Evolutionary conservation across 2,797 vertebrate species (phyloP).

Genomic region (Ctenochaetus hawaiiensis): DNA sequence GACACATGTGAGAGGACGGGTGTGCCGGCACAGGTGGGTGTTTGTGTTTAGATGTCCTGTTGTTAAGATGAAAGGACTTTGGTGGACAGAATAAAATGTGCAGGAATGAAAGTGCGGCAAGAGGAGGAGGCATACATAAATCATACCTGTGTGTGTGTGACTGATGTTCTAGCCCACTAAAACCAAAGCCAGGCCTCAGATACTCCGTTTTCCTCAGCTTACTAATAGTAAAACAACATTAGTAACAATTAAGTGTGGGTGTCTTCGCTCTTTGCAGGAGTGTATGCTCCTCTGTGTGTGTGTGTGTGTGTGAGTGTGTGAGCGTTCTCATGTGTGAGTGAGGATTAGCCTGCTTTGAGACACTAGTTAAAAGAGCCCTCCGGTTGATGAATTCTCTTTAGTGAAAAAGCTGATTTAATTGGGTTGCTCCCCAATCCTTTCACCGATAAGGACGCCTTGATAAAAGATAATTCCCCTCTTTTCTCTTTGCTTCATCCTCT

Average conservation of each 20-base stretch:
- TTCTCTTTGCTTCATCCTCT: constrained; percentile 33
- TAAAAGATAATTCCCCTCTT: constrained; percentile 70
- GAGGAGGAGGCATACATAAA: constrained; percentile 44
- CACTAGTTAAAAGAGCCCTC: constrained; percentile 69
- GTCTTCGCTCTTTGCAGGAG: neutral
- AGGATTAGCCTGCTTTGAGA: constrained; percentile 51
- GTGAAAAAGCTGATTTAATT: constrained; percentile 78
- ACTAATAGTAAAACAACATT: constrained; percentile 40
- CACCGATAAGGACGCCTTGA: constrained; percentile 66
- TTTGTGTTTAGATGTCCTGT: constrained; percentile 54
- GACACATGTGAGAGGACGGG: neutral
- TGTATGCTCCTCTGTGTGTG: constrained; percentile 1
- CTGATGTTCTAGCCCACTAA: neutral
- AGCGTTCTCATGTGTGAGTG: constrained; percentile 25
- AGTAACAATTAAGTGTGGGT: constrained; percentile 34
- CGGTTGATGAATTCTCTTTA: constrained; percentile 75
- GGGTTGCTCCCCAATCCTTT: constrained; percentile 68
- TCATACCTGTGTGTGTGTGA: constrained; percentile 9
- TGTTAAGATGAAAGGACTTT: constrained; percentile 63
- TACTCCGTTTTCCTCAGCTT: neutral
- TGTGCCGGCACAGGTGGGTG: constrained; percentile 35
- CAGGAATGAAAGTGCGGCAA: constrained; percentile 46
- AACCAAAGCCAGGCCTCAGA: constrained; percentile 17
- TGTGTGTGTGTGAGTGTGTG: neutral
- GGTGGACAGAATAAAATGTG: constrained; percentile 49